phyloP scores from a whole-genome alignment of 2,113 vertebrate species.

The Zapornia atra region DNA sequence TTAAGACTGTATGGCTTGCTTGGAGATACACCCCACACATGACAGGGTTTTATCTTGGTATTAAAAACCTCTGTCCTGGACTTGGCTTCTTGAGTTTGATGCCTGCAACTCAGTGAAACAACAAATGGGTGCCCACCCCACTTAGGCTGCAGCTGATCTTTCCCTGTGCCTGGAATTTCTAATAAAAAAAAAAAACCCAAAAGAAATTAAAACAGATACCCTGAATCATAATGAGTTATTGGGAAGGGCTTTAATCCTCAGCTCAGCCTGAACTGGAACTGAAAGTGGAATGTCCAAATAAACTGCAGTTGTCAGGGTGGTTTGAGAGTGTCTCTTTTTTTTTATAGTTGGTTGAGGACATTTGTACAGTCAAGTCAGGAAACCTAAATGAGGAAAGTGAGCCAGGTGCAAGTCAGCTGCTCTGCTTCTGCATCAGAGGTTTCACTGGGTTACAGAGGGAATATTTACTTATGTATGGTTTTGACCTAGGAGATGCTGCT shows the following conservation, averaged over 20 bases:
- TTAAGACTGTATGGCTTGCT: conserved; percentile 4
- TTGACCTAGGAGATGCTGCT: not conserved
- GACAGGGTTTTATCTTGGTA: not conserved
- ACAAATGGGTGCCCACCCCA: not conserved
- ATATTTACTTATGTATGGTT: not conserved
- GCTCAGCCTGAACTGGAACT: not conserved
- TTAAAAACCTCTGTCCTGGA: not conserved
- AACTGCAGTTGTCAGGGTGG: not conserved
- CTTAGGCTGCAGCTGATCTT: not conserved
- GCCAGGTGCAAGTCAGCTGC: not conserved
- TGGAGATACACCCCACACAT: not conserved
- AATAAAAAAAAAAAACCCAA: not conserved
- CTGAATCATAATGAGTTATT: not conserved
- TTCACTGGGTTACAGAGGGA: not conserved
- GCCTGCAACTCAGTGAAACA: not conserved
- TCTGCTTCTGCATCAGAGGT: not conserved
- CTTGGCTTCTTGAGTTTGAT: not conserved
- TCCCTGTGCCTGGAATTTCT: not conserved
- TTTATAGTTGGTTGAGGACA: not conserved
- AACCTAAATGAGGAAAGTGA: not conserved
- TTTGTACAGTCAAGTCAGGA: not conserved
- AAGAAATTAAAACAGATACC: not conserved
- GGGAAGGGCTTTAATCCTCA: not conserved
- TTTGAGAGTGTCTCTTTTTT: not conserved
- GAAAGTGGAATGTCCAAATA: not conserved